phyloP scores from a whole-genome alignment of 2,888 invertebrate species.

The Caenorhabditis zanzibari region DNA sequence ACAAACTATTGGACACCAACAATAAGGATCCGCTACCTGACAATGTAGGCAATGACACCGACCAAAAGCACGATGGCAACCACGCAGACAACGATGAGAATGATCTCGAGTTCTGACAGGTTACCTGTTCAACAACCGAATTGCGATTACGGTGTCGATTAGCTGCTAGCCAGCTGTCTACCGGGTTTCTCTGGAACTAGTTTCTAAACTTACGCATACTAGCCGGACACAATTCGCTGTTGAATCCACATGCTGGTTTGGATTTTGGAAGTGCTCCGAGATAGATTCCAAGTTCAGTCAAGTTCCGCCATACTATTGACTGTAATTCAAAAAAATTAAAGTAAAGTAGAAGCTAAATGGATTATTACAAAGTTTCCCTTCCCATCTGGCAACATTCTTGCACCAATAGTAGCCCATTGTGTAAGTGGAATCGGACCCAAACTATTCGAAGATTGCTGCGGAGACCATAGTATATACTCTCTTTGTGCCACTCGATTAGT shows the following conservation, averaged over 20 bases:
- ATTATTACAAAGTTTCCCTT: slow-evolving; percentile 59
- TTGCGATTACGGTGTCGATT: slow-evolving; percentile 37
- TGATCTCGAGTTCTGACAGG: slow-evolving; percentile 71
- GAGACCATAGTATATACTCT: slow-evolving; percentile 60
- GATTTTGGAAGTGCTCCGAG: slow-evolving; percentile 58
- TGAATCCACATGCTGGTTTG: slow-evolving; percentile 70
- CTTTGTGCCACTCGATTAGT: slow-evolving; percentile 51
- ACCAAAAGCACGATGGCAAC: slow-evolving; percentile 55
- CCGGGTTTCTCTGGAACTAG: not conserved
- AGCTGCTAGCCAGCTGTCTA: slow-evolving; percentile 51
- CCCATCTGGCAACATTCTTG: slow-evolving; percentile 60
- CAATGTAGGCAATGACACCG: slow-evolving; percentile 62
- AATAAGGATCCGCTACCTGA: slow-evolving; percentile 21
- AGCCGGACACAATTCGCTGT: slow-evolving; percentile 61
- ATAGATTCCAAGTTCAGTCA: slow-evolving; percentile 55
- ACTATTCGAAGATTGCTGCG: slow-evolving; percentile 37
- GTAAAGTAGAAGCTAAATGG: too few species aligned
- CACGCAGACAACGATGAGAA: slow-evolving; percentile 62
- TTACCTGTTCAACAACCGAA: slow-evolving; percentile 62
- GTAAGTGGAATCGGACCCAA: slow-evolving; percentile 39
- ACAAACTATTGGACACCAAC: not conserved
- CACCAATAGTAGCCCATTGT: slow-evolving; percentile 54
- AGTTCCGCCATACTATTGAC: slow-evolving; percentile 57
- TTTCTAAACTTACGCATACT: slow-evolving; percentile 46
- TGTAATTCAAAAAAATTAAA: too few species aligned